phyloP scores from a whole-genome alignment of 2,113 vertebrate species.

The Ophthalmolycus amberensis region DNA sequence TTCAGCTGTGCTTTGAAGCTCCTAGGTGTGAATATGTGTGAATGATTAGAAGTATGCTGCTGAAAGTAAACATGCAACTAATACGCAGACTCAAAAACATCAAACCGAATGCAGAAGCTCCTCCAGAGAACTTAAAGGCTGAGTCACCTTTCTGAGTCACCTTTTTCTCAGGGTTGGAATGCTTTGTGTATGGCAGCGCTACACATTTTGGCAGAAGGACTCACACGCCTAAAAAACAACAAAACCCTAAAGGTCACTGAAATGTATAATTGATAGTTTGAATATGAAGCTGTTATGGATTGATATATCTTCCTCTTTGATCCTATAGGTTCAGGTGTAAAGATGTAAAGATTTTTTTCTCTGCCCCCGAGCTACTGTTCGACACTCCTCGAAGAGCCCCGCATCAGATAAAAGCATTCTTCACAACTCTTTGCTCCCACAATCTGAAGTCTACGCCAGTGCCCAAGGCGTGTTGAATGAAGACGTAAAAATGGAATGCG shows the following conservation, averaged over 20 bases:
- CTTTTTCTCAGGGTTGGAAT: constrained; percentile 5
- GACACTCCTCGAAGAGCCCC: background rate
- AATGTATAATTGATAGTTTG: background rate
- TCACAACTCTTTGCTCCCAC: background rate
- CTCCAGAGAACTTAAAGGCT: background rate
- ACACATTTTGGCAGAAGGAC: background rate
- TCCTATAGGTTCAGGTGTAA: background rate
- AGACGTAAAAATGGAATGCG: background rate
- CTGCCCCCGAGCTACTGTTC: background rate
- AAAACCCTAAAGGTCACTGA: background rate
- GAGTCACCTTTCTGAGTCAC: constrained; percentile 1
- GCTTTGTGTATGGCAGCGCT: background rate
- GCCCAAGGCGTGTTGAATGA: background rate
- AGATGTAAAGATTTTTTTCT: background rate
- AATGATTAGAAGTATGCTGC: background rate
- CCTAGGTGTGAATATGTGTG: background rate
- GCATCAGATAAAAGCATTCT: constrained; percentile 5
- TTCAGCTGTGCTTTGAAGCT: background rate
- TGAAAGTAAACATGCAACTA: background rate
- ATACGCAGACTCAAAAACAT: background rate
- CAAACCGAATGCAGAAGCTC: background rate
- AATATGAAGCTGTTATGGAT: background rate
- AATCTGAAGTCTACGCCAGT: background rate
- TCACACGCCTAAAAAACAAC: background rate
- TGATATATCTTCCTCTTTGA: background rate